A percentile compares a stretch with the other conserved stretches of the same genome.
phyloP scores from a whole-genome alignment of 2,113 vertebrate genomes.

The Nycticryphes semicollaris region DNA sequence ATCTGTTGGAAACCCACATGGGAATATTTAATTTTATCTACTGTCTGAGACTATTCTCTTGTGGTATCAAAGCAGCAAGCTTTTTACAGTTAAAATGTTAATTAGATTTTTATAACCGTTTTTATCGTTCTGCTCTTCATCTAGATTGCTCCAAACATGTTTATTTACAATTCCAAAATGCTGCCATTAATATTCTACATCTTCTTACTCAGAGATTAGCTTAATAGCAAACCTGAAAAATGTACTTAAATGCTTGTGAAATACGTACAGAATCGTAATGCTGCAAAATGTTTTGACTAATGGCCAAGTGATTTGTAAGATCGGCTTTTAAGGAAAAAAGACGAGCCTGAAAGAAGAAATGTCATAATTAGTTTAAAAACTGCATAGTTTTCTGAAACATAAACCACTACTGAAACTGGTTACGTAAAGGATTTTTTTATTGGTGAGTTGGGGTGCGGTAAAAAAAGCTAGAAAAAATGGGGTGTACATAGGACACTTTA shows the following conservation, averaged over 20 bases:
- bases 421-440: background rate
- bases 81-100: conserved; percentile 79
- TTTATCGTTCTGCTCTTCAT: conserved; percentile 72
- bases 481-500: background rate
- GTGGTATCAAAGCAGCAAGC: conserved; percentile 58
- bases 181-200: conserved; percentile 70
- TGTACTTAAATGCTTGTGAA: conserved; percentile 67
- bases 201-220: conserved; percentile 49
- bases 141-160: conserved; percentile 70
- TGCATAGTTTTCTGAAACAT: background rate
- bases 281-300: background rate
- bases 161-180: conserved; percentile 78
- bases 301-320: conserved; percentile 45
- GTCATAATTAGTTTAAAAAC: background rate
- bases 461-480: background rate
- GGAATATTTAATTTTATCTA: conserved; percentile 77
- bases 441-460: background rate
- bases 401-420: background rate
- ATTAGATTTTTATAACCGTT: conserved; percentile 77
- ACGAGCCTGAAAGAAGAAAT: background rate
- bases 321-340: conserved; percentile 17
- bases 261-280: conserved; percentile 60
- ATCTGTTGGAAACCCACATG: conserved; percentile 53
- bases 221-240: conserved; percentile 67
- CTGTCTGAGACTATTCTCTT: conserved; percentile 67